A percentile compares a stretch with the other conserved stretches of the same genome.
Conservation (phyloP, 2,113 vertebrate species). For the Passer montanus region DNA sequence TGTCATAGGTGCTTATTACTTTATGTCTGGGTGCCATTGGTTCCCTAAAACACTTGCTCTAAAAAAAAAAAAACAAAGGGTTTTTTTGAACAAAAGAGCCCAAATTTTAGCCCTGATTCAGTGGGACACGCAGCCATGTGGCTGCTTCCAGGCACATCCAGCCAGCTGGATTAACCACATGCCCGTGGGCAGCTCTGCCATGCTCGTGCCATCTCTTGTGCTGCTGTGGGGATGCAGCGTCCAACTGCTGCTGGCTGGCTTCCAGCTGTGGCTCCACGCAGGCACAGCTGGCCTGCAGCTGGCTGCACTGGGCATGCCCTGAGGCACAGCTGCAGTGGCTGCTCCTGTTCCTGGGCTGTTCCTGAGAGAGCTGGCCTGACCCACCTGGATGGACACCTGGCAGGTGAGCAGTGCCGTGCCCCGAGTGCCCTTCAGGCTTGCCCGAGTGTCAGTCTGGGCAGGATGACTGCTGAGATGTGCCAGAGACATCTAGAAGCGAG, state of each 20-base stretch:
- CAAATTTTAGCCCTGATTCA: not conserved
- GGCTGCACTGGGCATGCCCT: not conserved
- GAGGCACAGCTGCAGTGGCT: not conserved
- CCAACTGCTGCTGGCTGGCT: not conserved
- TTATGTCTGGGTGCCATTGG: not conserved
- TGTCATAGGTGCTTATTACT: not conserved
- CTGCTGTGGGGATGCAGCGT: not conserved
- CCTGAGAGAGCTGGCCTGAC: not conserved
- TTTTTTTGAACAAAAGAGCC: not conserved
- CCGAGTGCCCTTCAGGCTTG: not conserved
- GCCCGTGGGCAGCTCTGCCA: constrained; percentile 32
- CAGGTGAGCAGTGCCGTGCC: not conserved
- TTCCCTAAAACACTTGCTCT: not conserved
- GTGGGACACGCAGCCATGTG: not conserved
- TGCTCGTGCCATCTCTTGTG: not conserved
- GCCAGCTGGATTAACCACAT: constrained; percentile 32
- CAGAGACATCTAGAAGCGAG: not conserved
- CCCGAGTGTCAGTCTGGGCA: not conserved
- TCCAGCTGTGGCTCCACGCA: not conserved
- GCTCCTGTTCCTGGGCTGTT: not conserved
- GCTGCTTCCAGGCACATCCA: not conserved
- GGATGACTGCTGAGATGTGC: not conserved
- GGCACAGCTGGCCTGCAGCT: constrained; percentile 49
- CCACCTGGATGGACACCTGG: not conserved
- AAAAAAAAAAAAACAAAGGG: not conserved